Base-by-base conservation (phyloP, 2,113 vertebrate species). In the Vombatus ursinus region DNA sequence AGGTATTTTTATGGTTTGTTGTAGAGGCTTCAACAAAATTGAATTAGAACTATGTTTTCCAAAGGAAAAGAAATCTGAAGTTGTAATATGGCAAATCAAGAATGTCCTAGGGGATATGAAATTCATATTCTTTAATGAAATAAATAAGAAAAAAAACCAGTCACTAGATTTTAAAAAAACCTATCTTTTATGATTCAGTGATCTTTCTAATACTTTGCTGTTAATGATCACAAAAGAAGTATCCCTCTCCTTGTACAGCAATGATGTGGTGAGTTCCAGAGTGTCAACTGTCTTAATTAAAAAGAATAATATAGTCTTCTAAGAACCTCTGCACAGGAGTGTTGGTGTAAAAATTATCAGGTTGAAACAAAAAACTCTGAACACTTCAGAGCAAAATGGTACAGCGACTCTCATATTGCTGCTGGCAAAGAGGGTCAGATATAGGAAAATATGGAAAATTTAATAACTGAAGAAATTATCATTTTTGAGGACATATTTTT, bases 401-500 rank as follows among this genome's bases (percentile, higher is more conserved):
- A 96, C 94, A 95, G 96, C 90, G 89, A 93, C 77, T 94, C 50
- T 97, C 90, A 77, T 26, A 95, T 47, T 94, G 50, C 93, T 96
- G 5, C 49, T 97, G 52, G 52, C 14, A 91, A 95, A 96, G 49
- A 49, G 22, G 16, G 48, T 94, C 26, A 8, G 16, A 47, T 14
- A 93, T 90, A 57, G 19, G 48, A 92, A 44, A 90, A 52, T 14
- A 89, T 9, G 25, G 8, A 49, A 50, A 57, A 50, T 92, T 6
- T 96, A 97, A 92, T 93, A 96, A 95, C 68, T 95, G 94, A 98
- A 93, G 50, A 49, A 77, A 68, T 91, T 95, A 96, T 84, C 84
- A 93, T 96, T 97, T 96, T 91, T 77, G 52, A 90, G 12, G 9
- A 77, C 50, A n/a, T 52, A 22, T 77, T 49, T 95, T 96, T 93